Evolutionary conservation across 2,113 vertebrate species (phyloP).

Genomic region (Phaethornis superciliosus): DNA sequence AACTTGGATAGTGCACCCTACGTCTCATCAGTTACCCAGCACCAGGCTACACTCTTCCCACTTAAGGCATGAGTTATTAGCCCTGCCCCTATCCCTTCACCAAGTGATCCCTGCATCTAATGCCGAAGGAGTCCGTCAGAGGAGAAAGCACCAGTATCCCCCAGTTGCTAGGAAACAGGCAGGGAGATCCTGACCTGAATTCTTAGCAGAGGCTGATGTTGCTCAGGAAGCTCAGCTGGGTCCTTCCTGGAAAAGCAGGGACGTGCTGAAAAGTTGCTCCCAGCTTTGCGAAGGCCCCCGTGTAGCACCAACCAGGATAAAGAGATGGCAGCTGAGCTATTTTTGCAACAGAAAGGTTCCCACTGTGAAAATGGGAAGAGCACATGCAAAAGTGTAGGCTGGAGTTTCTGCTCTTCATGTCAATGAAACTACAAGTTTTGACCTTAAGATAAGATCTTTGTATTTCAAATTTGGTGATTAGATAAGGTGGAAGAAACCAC

Average conservation of each 20-base stretch:
- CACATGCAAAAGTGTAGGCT: background rate
- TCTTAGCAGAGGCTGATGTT: conserved; percentile 63
- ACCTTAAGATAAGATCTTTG: background rate
- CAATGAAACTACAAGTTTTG: background rate
- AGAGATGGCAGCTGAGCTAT: background rate
- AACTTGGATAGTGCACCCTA: background rate
- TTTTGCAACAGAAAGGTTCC: background rate
- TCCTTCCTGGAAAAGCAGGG: background rate
- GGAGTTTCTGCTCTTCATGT: background rate
- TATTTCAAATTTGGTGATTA: background rate
- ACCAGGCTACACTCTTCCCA: background rate
- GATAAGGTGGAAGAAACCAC: background rate
- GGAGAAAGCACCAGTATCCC: conserved; percentile 63
- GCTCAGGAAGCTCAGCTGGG: conserved; percentile 40
- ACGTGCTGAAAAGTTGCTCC: background rate
- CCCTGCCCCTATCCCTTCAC: background rate
- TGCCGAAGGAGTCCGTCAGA: background rate
- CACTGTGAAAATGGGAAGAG: background rate
- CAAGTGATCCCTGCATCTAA: conserved; percentile 38
- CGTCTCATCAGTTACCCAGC: background rate
- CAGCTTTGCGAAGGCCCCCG: background rate
- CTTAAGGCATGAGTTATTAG: background rate
- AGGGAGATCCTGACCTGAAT: conserved; percentile 77
- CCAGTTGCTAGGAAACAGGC: conserved; percentile 76
- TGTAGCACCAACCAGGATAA: background rate